Evolutionary conservation across 2,888 invertebrate genomes (phyloP).

Genomic region (Catocala nupta): DNA sequence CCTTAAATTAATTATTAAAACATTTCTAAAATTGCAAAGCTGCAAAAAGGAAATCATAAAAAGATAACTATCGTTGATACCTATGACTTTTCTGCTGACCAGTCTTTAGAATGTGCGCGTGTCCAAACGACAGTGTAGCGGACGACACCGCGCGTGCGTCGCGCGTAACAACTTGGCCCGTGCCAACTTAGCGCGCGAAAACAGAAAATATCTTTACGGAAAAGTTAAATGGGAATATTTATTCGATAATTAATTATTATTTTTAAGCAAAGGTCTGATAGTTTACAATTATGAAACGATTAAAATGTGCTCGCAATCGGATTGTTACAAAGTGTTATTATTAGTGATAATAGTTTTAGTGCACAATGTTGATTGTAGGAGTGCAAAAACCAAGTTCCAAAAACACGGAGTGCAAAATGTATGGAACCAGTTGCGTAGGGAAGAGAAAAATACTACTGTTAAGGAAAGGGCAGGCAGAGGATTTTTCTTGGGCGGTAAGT

Average conservation of each 20-base stretch:
- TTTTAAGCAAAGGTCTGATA: conserved; percentile 60
- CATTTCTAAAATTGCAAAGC: conserved; percentile 25
- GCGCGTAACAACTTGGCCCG: conserved; percentile 64
- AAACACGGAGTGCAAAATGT: conserved; percentile 53
- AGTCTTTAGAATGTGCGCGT: conserved; percentile 31
- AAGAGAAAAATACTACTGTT: conserved; percentile 34
- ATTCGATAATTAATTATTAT: conserved; percentile 13
- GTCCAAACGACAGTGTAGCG: conserved; percentile 57
- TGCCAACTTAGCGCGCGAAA: conserved; percentile 70
- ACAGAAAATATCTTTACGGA: conserved; percentile 31
- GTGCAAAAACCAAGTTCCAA: conserved; percentile 56
- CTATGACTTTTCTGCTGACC: conserved; percentile 22
- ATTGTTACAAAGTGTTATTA: conserved; percentile 61
- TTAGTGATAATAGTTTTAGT: conserved; percentile 62
- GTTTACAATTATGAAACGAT: conserved; percentile 72
- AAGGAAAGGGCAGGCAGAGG: conserved; percentile 45
- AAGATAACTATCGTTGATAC: conserved; percentile 24
- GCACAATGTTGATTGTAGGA: conserved; percentile 55
- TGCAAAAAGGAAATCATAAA: conserved; percentile 23
- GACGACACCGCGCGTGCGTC: conserved; percentile 70
- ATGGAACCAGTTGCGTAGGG: conserved; percentile 30
- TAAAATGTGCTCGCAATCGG: conserved; percentile 74
- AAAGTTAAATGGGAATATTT: conserved; percentile 18
- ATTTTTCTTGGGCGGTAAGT: conserved; percentile 47
- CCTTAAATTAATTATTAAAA: conserved; percentile 10